Evolutionary conservation across 2,113 vertebrate species (phyloP).

Genomic region (Genyomyrus donnyi): DNA sequence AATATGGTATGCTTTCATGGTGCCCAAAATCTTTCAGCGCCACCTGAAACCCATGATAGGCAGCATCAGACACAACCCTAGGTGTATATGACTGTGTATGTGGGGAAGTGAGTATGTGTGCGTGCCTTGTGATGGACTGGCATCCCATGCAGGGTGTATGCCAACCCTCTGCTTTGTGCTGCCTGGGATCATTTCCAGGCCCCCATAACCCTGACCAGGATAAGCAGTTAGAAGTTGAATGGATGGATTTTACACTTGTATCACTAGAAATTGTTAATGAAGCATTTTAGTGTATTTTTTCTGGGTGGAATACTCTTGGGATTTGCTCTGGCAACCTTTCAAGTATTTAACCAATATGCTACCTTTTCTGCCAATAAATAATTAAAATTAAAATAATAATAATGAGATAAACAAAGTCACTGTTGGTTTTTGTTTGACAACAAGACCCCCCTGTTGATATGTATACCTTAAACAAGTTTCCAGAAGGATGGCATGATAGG

Average conservation of each 20-base stretch:
- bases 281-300: neutral
- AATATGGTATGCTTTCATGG: neutral
- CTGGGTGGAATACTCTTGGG: neutral
- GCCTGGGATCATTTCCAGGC: neutral
- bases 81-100: neutral
- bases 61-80: neutral
- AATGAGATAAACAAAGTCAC: neutral
- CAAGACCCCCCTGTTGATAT: neutral
- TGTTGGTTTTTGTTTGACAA: neutral
- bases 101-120: neutral
- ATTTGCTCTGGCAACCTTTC: neutral
- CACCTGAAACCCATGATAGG: neutral
- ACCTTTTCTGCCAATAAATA: neutral
- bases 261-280: neutral
- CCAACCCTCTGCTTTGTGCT: neutral
- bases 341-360: constrained; percentile 1
- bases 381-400: neutral
- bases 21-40: neutral
- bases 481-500: constrained; percentile 40
- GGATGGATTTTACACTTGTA: neutral
- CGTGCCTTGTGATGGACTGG: neutral
- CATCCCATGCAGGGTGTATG: neutral
- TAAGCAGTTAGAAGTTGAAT: neutral
- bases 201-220: neutral
- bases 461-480: constrained; percentile 1